These are phyloP conservation scores for Cheilosia impressa DNA, from an alignment of 2,888 invertebrate species.

Conservation along the genomic window DNA sequence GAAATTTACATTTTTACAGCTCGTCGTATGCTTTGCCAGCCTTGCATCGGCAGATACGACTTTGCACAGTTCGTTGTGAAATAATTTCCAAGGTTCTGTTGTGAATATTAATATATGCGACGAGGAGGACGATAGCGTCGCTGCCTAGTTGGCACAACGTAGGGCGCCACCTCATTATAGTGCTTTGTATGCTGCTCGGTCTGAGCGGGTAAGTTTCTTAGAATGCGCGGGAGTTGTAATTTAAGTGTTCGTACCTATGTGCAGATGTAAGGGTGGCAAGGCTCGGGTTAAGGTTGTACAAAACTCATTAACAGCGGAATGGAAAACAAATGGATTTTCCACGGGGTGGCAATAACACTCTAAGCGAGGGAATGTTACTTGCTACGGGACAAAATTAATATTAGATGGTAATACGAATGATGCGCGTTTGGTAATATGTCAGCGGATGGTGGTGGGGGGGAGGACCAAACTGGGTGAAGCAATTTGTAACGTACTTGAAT, in stretches of 20 bases:
- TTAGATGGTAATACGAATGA: constrained; percentile 68
- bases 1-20: constrained; percentile 70
- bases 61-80: constrained; percentile 70
- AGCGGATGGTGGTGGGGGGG: constrained; percentile 28
- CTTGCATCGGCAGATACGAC: constrained; percentile 58
- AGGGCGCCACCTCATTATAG: constrained; percentile 28
- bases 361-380: constrained; percentile 37
- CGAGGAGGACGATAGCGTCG: constrained; percentile 6
- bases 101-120: constrained; percentile 72
- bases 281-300: constrained; percentile 34
- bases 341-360: constrained; percentile 72
- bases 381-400: constrained; percentile 70
- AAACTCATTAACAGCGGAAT: constrained; percentile 75
- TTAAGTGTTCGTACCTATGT: constrained; percentile 60
- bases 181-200: constrained; percentile 59
- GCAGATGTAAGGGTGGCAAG: constrained; percentile 8
- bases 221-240: constrained; percentile 59
- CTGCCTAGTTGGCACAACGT: constrained; percentile 1
- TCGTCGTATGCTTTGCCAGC: constrained; percentile 46
- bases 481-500: constrained; percentile 6
- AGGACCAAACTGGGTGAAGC: neutral
- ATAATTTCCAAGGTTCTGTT: constrained; percentile 72
- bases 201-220: constrained; percentile 56
- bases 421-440: constrained; percentile 74
- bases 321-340: constrained; percentile 76